Conservation (phyloP, 2,888 invertebrate genomes). For the Neocrepidodera transversa region DNA sequence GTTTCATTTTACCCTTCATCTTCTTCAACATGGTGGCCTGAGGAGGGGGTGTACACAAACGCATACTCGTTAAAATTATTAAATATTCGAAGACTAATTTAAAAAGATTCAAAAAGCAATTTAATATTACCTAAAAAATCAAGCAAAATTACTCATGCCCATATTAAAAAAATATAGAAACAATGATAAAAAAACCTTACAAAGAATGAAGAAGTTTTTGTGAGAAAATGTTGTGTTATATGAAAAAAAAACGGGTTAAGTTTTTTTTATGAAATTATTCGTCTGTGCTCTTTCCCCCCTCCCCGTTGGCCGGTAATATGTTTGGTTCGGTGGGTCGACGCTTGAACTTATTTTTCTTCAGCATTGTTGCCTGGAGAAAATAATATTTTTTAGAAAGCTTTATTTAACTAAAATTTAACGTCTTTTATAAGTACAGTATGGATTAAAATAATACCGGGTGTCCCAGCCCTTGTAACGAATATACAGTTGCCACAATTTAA, state of each 20-base stretch:
- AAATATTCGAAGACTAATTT: constrained; percentile 22
- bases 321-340: constrained; percentile 87
- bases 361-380: constrained; percentile 92
- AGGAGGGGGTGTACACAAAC: constrained; percentile 60
- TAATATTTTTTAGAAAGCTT: constrained; percentile 29
- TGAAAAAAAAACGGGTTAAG: constrained; percentile 45
- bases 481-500: too few species aligned
- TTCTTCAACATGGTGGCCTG: constrained; percentile 99
- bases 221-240: constrained; percentile 45
- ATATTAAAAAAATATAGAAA: constrained; percentile 36
- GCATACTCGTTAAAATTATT: constrained; percentile 27
- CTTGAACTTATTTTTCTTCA: constrained; percentile 99
- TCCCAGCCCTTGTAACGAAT: too few species aligned
- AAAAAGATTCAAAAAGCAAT: constrained; percentile 38
- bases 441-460: too few species aligned
- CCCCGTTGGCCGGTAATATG: constrained; percentile 71
- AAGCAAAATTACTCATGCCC: constrained; percentile 43
- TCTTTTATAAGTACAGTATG: too few species aligned
- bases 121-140: constrained; percentile 38
- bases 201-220: constrained; percentile 39
- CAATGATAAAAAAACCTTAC: constrained; percentile 35
- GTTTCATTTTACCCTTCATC: constrained; percentile 94
- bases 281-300: constrained; percentile 70
- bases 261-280: constrained; percentile 60
- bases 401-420: too few species aligned